Conservation (phyloP, 2,888 invertebrate species). For the Tetropium fuscum region DNA sequence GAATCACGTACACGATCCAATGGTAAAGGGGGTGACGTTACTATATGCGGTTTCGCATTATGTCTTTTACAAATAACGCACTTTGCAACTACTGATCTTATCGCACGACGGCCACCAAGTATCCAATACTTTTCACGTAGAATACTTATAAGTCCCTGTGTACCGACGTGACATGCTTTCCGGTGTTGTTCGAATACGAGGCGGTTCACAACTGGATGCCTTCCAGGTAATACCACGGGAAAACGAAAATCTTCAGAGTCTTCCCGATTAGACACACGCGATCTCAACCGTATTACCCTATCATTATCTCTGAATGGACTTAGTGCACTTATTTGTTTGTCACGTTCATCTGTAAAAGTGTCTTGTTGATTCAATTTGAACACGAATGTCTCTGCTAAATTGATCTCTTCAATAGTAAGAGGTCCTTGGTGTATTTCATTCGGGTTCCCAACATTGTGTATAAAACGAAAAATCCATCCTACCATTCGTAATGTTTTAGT, state of each 20-base stretch:
- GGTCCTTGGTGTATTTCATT: background rate
- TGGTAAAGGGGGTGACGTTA: too few relatives aligned
- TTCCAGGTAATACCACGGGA: conserved; percentile 30
- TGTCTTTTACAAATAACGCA: conserved; percentile 13
- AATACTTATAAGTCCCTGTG: conserved; percentile 38
- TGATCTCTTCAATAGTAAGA: background rate
- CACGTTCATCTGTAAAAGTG: background rate
- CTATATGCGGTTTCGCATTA: conserved; percentile 9
- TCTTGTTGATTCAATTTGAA: background rate
- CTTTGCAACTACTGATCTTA: conserved; percentile 30
- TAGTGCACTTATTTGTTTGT: too few relatives aligned
- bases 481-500: background rate
- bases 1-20: too few relatives aligned
- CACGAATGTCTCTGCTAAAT: background rate
- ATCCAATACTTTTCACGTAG: conserved; percentile 46
- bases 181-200: conserved; percentile 23
- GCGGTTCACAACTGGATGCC: conserved; percentile 14
- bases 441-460: background rate
- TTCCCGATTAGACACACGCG: conserved; percentile 9
- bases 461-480: conserved; percentile 7
- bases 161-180: conserved; percentile 31
- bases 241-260: conserved; percentile 27
- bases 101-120: conserved; percentile 37
- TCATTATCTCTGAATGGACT: conserved; percentile 1
- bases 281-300: conserved; percentile 5